phyloP scores from a whole-genome alignment of 2,888 invertebrate genomes.

The Lasioglossum figueresi region DNA sequence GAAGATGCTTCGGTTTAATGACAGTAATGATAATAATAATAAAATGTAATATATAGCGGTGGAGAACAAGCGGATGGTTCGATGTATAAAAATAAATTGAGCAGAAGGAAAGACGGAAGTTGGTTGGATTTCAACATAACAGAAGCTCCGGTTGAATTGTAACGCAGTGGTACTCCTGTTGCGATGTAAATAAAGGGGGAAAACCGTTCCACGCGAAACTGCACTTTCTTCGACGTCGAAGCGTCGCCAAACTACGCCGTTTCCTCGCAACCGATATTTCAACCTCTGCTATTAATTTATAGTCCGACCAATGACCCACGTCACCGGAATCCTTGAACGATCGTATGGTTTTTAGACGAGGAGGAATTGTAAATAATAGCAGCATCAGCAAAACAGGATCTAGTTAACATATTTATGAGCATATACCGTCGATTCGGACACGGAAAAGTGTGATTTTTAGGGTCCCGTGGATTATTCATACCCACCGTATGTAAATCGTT shows the following conservation, averaged over 20 bases:
- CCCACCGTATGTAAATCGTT: neutral
- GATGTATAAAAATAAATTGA: neutral
- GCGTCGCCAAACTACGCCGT: slow-evolving; percentile 8
- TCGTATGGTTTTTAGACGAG: slow-evolving; percentile 10
- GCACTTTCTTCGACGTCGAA: slow-evolving; percentile 14
- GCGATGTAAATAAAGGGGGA: slow-evolving; percentile 1
- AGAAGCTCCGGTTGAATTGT: neutral
- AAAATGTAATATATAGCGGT: neutral
- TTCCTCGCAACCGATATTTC: slow-evolving; percentile 8
- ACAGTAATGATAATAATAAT: neutral
- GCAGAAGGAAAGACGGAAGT: slow-evolving; percentile 4
- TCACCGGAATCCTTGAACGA: slow-evolving; percentile 53
- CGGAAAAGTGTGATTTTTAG: neutral
- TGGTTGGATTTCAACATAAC: neutral
- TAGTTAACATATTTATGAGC: slow-evolving; percentile 28
- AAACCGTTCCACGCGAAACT: slow-evolving; percentile 3
- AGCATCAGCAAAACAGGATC: neutral
- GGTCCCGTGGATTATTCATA: neutral
- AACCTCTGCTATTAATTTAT: slow-evolving; percentile 37
- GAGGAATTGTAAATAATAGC: slow-evolving; percentile 26
- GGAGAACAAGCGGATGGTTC: neutral
- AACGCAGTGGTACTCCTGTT: neutral
- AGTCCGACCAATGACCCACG: slow-evolving; percentile 58
- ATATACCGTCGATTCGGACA: neutral
- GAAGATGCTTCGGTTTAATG: neutral